Evolutionary conservation across 1,140 invertebrate genomes (phyloP).

Genomic region (Mya arenaria): DNA sequence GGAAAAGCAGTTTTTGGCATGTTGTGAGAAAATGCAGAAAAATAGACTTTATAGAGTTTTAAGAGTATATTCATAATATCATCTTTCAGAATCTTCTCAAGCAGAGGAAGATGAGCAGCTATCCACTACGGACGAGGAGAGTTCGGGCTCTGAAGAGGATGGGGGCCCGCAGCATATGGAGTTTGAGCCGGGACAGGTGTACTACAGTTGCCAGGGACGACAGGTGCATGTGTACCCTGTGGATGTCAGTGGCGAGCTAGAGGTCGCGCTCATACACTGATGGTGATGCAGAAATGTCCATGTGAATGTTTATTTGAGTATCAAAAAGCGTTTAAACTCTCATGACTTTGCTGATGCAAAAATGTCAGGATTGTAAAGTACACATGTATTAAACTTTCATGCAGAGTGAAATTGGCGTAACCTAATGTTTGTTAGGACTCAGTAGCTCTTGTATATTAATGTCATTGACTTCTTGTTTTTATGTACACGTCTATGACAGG

Average conservation of each 20-base stretch:
- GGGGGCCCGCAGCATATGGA: slow-evolving; percentile 6
- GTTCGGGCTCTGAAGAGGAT: background rate
- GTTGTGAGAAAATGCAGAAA: background rate
- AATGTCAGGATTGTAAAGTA: too few species aligned
- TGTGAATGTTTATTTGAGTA: too few species aligned
- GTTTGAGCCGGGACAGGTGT: slow-evolving; percentile 66
- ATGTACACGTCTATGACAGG: too few species aligned
- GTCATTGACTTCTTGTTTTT: too few species aligned
- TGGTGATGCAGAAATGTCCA: too few species aligned
- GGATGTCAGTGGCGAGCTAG: slow-evolving; percentile 59
- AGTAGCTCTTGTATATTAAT: too few species aligned
- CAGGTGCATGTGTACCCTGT: slow-evolving; percentile 70
- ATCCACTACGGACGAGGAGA: slow-evolving; percentile 42
- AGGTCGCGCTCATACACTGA: slow-evolving; percentile 60
- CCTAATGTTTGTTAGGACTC: too few species aligned
- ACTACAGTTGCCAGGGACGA: slow-evolving; percentile 67
- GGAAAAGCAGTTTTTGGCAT: background rate
- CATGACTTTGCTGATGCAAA: too few species aligned
- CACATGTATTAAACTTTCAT: too few species aligned
- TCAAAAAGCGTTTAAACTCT: too few species aligned
- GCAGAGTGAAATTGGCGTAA: too few species aligned
- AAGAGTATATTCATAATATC: background rate
- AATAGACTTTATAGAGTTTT: background rate
- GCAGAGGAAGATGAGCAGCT: slow-evolving; percentile 19
- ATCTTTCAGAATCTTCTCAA: slow-evolving; percentile 53